Percentiles rank a stretch among this genome's conserved stretches.
Evolutionary conservation across 2,113 vertebrate genomes (phyloP).

Genomic region (Gymnogyps californianus): DNA sequence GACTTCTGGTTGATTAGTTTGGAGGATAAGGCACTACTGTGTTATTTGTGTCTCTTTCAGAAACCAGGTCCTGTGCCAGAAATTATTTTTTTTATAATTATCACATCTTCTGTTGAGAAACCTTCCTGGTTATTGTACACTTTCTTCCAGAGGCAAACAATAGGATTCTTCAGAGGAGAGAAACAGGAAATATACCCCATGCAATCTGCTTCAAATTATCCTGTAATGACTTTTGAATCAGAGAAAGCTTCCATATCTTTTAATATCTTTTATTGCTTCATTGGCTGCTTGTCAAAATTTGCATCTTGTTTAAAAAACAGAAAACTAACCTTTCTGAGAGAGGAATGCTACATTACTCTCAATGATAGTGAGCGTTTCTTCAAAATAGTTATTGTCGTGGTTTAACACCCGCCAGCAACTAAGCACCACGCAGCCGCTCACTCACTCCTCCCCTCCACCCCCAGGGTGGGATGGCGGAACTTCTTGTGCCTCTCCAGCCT

Average conservation of each 20-base stretch:
- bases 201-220: neutral
- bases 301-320: neutral
- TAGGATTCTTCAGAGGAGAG: neutral
- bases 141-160: neutral
- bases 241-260: neutral
- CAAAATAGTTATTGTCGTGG: neutral
- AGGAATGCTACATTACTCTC: neutral
- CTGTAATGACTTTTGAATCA: neutral
- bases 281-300: neutral
- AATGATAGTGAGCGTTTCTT: neutral
- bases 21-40: neutral
- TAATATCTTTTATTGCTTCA: neutral
- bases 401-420: too few relatives aligned
- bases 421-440: too few relatives aligned
- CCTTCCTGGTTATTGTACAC: neutral
- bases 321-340: neutral
- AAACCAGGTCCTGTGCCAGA: neutral
- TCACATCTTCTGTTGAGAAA: neutral
- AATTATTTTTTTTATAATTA: neutral
- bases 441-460: too few relatives aligned
- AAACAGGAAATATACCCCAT: neutral
- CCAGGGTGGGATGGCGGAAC: too few relatives aligned
- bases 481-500: too few relatives aligned
- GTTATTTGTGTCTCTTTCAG: neutral
- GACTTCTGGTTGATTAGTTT: neutral